Evolutionary conservation across 2,797 vertebrate species (phyloP).

Genomic region (Xyrichtys novacula): DNA sequence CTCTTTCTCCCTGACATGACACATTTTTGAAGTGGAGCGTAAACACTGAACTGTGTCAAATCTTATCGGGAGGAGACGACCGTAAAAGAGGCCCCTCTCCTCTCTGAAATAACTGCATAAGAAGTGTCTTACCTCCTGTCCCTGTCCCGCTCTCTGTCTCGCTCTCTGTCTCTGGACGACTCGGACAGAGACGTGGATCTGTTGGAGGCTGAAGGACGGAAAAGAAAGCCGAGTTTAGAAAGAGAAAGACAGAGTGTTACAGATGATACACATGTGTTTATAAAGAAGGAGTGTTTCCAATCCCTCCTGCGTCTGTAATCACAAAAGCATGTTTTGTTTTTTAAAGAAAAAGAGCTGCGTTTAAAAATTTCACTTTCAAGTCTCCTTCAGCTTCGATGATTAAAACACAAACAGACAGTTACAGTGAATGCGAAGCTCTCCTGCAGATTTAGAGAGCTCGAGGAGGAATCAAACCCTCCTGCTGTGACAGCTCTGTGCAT

Average conservation of each 20-base stretch:
- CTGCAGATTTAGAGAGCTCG: too few relatives aligned
- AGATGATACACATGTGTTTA: neutral
- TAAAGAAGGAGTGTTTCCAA: neutral
- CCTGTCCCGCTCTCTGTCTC: slow-evolving; percentile 65
- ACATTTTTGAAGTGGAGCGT: neutral
- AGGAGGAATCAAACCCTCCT: too few relatives aligned
- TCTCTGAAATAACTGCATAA: too few relatives aligned
- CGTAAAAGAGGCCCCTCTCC: too few relatives aligned
- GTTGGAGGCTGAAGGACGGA: slow-evolving; percentile 74
- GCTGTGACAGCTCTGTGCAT: too few relatives aligned
- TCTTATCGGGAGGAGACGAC: too few relatives aligned
- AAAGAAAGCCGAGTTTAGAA: neutral
- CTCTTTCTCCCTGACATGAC: neutral
- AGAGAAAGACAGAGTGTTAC: neutral
- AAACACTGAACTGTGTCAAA: neutral
- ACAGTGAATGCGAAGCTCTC: too few relatives aligned
- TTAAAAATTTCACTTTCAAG: neutral
- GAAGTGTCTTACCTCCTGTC: slow-evolving; percentile 85
- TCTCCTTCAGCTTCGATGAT: neutral
- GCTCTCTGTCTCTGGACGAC: slow-evolving; percentile 79
- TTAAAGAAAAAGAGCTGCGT: neutral
- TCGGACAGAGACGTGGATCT: slow-evolving; percentile 77
- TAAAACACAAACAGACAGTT: neutral
- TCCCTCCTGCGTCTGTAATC: neutral
- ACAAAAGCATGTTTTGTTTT: neutral